A percentile compares a stretch with the other conserved stretches of the same genome.
These are phyloP conservation scores for Metallyticus violacea DNA, from an alignment of 2,888 invertebrate species.

Conservation along the genomic window DNA sequence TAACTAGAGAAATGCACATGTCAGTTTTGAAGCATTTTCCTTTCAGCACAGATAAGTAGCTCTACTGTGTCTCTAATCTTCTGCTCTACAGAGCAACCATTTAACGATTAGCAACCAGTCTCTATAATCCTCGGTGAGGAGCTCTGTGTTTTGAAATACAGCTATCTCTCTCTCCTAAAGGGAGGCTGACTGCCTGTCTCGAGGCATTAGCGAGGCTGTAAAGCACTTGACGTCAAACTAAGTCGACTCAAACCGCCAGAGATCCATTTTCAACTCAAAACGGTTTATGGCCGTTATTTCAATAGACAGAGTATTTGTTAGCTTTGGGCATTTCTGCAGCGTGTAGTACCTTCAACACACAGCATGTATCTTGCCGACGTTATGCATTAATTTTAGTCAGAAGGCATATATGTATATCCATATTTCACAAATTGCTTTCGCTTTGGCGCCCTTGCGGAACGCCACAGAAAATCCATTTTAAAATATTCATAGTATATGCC, in stretches of 20 bases:
- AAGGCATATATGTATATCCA: no score
- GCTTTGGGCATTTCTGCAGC: no score
- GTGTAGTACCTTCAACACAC: no score
- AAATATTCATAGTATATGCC: no score
- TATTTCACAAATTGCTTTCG: no score
- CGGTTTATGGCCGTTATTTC: background rate
- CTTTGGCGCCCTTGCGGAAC: no score
- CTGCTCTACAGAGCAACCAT: background rate
- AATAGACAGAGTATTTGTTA: background rate
- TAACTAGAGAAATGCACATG: no score
- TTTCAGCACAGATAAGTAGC: background rate
- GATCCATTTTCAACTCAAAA: background rate
- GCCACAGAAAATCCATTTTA: no score
- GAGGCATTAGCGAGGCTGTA: background rate
- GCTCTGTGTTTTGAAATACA: background rate
- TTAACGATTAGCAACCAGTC: background rate
- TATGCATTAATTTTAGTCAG: no score
- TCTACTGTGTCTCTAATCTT: background rate
- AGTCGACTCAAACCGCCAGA: background rate
- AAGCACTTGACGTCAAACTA: background rate
- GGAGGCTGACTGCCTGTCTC: background rate
- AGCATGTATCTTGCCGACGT: no score
- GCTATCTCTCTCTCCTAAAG: background rate
- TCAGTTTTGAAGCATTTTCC: background rate
- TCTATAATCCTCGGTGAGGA: background rate